Conservation (phyloP, 2,113 vertebrate species). For the Parotia lawesii region DNA sequence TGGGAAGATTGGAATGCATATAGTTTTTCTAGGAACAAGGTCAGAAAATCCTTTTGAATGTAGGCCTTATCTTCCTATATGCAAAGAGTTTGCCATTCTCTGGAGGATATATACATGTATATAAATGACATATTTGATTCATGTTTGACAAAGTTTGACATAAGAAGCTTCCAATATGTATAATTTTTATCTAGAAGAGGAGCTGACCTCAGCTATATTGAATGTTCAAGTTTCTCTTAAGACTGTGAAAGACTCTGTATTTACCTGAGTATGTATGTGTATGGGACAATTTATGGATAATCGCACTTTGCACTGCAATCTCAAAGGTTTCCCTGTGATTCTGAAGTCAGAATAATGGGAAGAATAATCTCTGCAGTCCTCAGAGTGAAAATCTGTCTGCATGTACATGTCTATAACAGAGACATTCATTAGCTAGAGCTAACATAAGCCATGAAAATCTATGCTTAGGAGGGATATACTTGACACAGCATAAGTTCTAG, state of each 20-base stretch:
- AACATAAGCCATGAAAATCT: neutral
- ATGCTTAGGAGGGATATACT: neutral
- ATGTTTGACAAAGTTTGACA: neutral
- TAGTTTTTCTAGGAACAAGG: neutral
- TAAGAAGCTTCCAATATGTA: neutral
- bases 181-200: neutral
- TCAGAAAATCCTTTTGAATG: neutral
- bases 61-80: neutral
- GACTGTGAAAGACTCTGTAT: neutral
- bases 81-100: neutral
- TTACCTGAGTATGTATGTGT: neutral
- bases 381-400: neutral
- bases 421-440: neutral
- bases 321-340: neutral
- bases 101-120: neutral
- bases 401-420: neutral
- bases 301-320: neutral
- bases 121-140: neutral
- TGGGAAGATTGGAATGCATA: neutral
- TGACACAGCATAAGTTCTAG: neutral
- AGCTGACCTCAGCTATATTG: neutral
- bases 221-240: neutral
- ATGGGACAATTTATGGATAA: neutral
- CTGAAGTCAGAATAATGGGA: neutral
- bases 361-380: neutral